phyloP scores from a whole-genome alignment of 2,888 invertebrate genomes.

The Drosophila helvetica region DNA sequence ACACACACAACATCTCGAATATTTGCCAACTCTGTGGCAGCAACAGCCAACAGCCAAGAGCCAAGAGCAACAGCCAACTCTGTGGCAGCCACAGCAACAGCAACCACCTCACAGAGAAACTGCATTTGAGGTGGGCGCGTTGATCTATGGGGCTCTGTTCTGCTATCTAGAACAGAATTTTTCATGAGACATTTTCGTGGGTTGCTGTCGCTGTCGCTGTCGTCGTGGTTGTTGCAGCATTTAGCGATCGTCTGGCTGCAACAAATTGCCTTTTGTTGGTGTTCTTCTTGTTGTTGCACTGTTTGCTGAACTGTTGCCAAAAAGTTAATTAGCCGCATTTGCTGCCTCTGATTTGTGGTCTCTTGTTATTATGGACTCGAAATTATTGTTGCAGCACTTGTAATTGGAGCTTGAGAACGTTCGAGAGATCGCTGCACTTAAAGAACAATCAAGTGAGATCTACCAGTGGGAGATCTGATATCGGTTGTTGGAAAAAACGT shows the following conservation, averaged over 20 bases:
- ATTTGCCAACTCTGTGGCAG: slow-evolving; percentile 57
- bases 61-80: no score
- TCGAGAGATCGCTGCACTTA: slow-evolving; percentile 30
- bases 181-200: slow-evolving; percentile 76
- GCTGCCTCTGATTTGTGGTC: slow-evolving; percentile 72
- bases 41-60: slow-evolving; percentile 36
- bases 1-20: slow-evolving; percentile 27
- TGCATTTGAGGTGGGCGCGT: slow-evolving; percentile 55
- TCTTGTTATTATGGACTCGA: slow-evolving; percentile 23
- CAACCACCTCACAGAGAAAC: slow-evolving; percentile 11
- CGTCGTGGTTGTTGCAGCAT: slow-evolving; percentile 49
- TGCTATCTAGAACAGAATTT: slow-evolving; percentile 76
- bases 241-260: slow-evolving; percentile 50
- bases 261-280: slow-evolving; percentile 73
- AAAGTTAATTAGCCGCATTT: slow-evolving; percentile 78
- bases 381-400: slow-evolving; percentile 51
- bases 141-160: slow-evolving; percentile 58
- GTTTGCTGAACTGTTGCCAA: slow-evolving; percentile 53
- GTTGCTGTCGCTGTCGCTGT: slow-evolving; percentile 37
- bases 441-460: slow-evolving; percentile 23
- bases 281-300: slow-evolving; percentile 20
- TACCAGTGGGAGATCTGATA: neutral
- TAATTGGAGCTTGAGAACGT: slow-evolving; percentile 52
- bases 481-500: no score
- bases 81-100: slow-evolving; percentile 16